Evolutionary conservation across 2,888 invertebrate species (phyloP), one percentile per base, ranked within the genome.

Genomic region (Onchidella celtica): DNA sequence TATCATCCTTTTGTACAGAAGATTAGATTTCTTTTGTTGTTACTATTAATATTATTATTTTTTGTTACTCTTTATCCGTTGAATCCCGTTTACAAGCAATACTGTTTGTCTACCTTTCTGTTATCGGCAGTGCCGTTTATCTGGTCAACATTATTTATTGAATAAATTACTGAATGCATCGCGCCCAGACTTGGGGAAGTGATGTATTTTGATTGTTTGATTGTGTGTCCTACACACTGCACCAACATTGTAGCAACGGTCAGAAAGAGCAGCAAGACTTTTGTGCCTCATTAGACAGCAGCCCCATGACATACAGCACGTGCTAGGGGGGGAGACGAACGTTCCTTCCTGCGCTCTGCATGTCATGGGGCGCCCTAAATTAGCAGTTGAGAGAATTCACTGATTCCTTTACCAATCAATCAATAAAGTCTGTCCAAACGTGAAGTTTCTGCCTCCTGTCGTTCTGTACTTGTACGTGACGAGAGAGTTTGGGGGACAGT

Each of bases 201-300:
- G 24, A 69, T 69, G 40, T 78, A 14, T 59, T n/a, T n/a, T n/a
- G n/a, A n/a, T 38, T 68, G 59, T 78, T 68, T 69, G 34, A 36
- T 27, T 47, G 55, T 61, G 57, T 36, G 11, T 29, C 59, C 29
- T 14, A 59, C 24, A 61, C n/a, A 24, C 34, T 17, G 40, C 3
- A n/a, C n/a, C n/a, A 24, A 29, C 4, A 65, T 21, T 29, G n/a
- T 14, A 29, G 47, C n/a, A 11, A 24, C 32, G 32, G 6, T 55
- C 2, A 75, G 11, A 17, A 47, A 47, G 38, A 59, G 24, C 2
- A 27, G 21, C 6, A 0, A 32, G 1, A 47, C 1, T n/a, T n/a
- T n/a, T 17, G 63, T 65, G 78, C 78, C 78, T 78, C 78, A 78
- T 78, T 78, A 61, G 78, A 78, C 78, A 34, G 29, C 38, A 59